Base-by-base conservation (phyloP, 2,113 vertebrate genomes). In the Ophthalmolycus amberensis region DNA sequence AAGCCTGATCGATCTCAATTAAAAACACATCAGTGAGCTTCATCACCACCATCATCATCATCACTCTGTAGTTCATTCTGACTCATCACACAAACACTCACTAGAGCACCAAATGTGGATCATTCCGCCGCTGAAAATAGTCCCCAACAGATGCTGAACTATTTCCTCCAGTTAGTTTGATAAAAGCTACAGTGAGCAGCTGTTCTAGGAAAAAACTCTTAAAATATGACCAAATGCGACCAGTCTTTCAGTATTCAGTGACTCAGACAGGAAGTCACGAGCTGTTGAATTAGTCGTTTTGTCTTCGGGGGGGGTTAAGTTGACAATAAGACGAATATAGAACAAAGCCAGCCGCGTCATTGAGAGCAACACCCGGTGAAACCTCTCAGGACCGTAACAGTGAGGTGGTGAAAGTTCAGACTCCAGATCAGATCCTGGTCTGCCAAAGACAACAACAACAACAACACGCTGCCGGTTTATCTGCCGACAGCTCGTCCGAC, bases 341-440 rank as follows among this genome's bases (percentile, higher is more conserved):
- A 78, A 38, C 9, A 75, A 54, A 12, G 8, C 14, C 34, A 2
- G 15, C 8, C 1, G 9, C 9, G 12, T n/a, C 37, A 22, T 64
- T 72, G 37, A 62, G 60, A 15, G 37, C 1, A 27, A 52, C 64
- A 77, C 0, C 29, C 38, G 11, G 18, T 65, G 25, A 54, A 62
- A 66, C 68, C 64, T 32, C 32, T 32, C 32, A 32, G 32, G 32
- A 32, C 32, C 32, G 32, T 32, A 32, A 32, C 32, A 32, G 32
- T 32, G 32, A 32, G 32, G 32, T 32, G 32, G 32, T 32, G 32
- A 32, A 32, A 66, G 34, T 9, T 60, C 59, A 71, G 42, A 80
- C 77, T 67, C 48, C 50, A 71, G 42, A 71, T 77, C 62, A n/a
- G 37, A 68, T 82, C 75, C 83, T 59, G 79, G 34, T 42, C 68